These are phyloP conservation scores for Craseonycteris thonglongyai DNA, from an alignment of 2,113 vertebrate species.

Conservation along the genomic window DNA sequence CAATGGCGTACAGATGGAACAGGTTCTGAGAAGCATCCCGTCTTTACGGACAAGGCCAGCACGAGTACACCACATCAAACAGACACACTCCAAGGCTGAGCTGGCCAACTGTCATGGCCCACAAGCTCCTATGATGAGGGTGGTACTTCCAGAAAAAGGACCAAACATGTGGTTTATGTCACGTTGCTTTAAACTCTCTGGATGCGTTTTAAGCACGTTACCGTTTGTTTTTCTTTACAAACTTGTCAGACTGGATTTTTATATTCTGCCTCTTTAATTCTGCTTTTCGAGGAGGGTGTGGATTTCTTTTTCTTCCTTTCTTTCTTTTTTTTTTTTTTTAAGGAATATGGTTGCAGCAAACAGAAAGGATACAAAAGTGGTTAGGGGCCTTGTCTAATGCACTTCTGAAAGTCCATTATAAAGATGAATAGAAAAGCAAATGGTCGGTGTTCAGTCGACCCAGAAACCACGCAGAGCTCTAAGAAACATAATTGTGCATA, in stretches of 20 bases:
- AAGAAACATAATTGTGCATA: constrained; percentile 92
- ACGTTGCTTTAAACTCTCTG: constrained; percentile 59
- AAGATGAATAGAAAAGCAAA: constrained; percentile 85
- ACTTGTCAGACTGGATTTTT: constrained; percentile 74
- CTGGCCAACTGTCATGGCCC: constrained; percentile 51
- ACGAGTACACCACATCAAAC: constrained; percentile 71
- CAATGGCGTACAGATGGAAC: constrained; percentile 78
- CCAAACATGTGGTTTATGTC: constrained; percentile 29
- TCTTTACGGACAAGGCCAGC: constrained; percentile 71
- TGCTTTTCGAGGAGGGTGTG: constrained; percentile 59
- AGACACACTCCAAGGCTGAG: constrained; percentile 73
- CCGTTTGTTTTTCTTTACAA: constrained; percentile 66
- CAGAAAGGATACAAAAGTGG: constrained; percentile 82
- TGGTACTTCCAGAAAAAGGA: constrained; percentile 48
- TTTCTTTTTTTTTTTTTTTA: constrained; percentile 61
- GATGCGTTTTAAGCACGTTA: constrained; percentile 79
- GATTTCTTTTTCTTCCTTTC: constrained; percentile 69
- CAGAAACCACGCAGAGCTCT: constrained; percentile 82
- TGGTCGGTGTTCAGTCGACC: constrained; percentile 76
- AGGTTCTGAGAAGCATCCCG: constrained; percentile 73
- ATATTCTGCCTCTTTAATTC: constrained; percentile 73
- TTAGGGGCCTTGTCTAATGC: constrained; percentile 82
- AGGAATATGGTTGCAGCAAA: constrained; percentile 81
- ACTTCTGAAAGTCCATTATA: constrained; percentile 83
- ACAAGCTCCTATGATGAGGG: constrained; percentile 55